Evolutionary conservation across 30 jellyfish, hydroid and myxozoan species (phyloP).

Genomic region (Pseudorhiza aurosa): DNA sequence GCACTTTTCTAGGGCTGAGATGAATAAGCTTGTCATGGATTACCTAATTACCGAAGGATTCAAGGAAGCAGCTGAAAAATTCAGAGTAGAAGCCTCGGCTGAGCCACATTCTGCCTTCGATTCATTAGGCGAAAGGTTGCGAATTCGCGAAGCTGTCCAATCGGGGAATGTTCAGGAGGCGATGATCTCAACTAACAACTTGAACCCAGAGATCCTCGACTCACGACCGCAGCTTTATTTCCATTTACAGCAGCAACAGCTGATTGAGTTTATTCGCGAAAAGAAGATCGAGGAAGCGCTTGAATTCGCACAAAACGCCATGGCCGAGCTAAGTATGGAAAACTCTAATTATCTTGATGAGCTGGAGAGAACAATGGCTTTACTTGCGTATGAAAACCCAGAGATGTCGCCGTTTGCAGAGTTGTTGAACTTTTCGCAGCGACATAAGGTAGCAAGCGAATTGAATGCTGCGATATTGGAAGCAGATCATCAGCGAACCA

Average conservation of each 20-base stretch:
- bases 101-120: slow-evolving; percentile 90
- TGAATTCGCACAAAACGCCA: slow-evolving; percentile 83
- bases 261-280: slow-evolving; percentile 87
- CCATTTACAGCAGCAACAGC: slow-evolving; percentile 95
- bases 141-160: slow-evolving; percentile 89
- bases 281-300: slow-evolving; percentile 83
- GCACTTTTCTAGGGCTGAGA: slow-evolving; percentile 78
- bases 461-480: slow-evolving; percentile 95
- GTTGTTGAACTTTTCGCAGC: slow-evolving; percentile 76
- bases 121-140: slow-evolving; percentile 79
- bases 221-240: slow-evolving; percentile 76
- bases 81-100: slow-evolving; percentile 83
- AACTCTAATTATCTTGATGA: slow-evolving; percentile 75
- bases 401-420: slow-evolving; percentile 92
- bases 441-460: slow-evolving; percentile 95
- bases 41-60: slow-evolving; percentile 91
- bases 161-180: slow-evolving; percentile 90
- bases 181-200: slow-evolving; percentile 68
- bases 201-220: slow-evolving; percentile 92
- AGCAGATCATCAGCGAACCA: slow-evolving; percentile 90
- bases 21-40: slow-evolving; percentile 92
- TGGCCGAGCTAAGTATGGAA: slow-evolving; percentile 92
- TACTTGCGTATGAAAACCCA: slow-evolving; percentile 92
- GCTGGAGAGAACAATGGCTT: slow-evolving; percentile 93
- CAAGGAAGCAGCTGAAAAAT: slow-evolving; percentile 98